Evolutionary conservation across 2,797 vertebrate genomes (phyloP).

Genomic region (Orestias chungarensis): DNA sequence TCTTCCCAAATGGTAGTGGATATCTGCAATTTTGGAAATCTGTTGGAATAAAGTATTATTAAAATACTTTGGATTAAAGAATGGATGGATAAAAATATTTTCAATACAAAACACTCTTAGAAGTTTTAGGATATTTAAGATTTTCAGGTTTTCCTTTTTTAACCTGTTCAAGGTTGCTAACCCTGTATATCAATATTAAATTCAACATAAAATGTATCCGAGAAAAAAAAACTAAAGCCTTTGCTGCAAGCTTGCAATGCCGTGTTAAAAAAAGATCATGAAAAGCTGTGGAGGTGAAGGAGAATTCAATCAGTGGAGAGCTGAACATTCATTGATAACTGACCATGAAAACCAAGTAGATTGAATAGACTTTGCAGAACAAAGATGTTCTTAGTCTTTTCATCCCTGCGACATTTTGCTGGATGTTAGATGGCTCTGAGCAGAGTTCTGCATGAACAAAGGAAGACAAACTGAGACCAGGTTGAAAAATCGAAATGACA

Average conservation of each 20-base stretch:
- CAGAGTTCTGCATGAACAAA: constrained; percentile 1
- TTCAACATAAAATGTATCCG: not conserved
- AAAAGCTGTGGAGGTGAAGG: not conserved
- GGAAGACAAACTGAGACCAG: constrained; percentile 32
- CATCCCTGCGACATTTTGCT: constrained; percentile 2
- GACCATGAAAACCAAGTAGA: constrained; percentile 11
- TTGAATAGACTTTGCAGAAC: not conserved
- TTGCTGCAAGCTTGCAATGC: too few species aligned
- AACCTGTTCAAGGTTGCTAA: not conserved
- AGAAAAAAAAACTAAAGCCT: not conserved
- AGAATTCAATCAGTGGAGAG: constrained; percentile 13
- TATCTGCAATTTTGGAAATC: not conserved
- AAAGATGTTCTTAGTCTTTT: not conserved
- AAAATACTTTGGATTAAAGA: not conserved
- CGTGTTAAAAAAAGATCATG: constrained; percentile 16
- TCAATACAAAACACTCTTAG: not conserved
- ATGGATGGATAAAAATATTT: not conserved
- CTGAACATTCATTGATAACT: constrained; percentile 12
- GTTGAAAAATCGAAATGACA: constrained; percentile 41
- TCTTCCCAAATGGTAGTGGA: not conserved
- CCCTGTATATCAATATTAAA: too few species aligned
- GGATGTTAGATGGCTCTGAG: constrained; percentile 28
- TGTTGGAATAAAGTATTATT: not conserved
- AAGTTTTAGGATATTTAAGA: too few species aligned
- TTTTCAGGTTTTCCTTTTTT: not conserved